Conservation (phyloP, 1,140 invertebrate genomes). For the Drosophila pectinifera region DNA sequence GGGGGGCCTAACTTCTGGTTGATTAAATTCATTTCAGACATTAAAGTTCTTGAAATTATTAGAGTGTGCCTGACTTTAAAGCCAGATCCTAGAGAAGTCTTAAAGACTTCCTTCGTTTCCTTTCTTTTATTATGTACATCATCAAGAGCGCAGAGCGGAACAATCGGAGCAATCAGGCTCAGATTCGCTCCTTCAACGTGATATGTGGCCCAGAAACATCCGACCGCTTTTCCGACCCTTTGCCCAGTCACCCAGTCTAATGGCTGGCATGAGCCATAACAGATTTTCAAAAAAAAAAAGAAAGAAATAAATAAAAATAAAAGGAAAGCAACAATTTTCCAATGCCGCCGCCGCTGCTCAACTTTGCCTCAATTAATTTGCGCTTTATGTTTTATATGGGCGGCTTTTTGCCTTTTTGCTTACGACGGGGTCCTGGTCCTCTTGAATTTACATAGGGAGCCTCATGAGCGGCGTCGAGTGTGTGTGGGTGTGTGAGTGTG, state of each 20-base stretch:
- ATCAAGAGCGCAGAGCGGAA: not conserved
- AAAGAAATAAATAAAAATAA: constrained; percentile 10
- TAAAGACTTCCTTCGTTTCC: not conserved
- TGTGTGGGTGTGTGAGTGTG: constrained; percentile 8
- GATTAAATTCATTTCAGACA: too few species aligned
- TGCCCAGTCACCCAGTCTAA: constrained; percentile 40
- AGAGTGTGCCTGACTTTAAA: not conserved
- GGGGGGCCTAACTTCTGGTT: not conserved
- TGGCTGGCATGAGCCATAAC: constrained; percentile 24
- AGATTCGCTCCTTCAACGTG: constrained; percentile 23
- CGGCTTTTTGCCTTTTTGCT: constrained; percentile 60
- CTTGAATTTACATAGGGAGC: constrained; percentile 77
- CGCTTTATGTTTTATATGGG: constrained; percentile 76
- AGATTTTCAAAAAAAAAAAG: constrained; percentile 24
- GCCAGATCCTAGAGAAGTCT: not conserved
- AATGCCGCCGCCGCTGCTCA: constrained; percentile 20
- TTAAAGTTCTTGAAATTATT: not conserved
- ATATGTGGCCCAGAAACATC: constrained; percentile 44
- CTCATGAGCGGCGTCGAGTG: not conserved
- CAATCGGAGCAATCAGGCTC: constrained; percentile 51
- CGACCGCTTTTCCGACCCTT: constrained; percentile 53
- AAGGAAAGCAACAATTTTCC: constrained; percentile 52
- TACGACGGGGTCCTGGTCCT: constrained; percentile 46
- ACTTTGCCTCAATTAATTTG: constrained; percentile 79
- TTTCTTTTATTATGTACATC: constrained; percentile 16